Conservation (phyloP, 2,797 vertebrate genomes). For the Distichodus sexfasciatus region DNA sequence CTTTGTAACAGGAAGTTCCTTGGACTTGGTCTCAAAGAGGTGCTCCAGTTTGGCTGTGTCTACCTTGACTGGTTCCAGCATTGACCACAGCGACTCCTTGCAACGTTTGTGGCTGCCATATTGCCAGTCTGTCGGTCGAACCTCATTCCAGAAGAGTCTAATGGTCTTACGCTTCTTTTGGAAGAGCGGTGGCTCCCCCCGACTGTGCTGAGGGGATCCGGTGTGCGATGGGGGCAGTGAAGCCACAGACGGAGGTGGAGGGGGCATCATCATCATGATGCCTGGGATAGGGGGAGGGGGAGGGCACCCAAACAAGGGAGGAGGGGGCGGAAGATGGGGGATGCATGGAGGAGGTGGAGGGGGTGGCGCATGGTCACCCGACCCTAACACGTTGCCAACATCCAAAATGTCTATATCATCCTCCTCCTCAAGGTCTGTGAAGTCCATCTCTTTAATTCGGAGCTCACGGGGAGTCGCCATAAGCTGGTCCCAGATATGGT, state of each 20-base stretch:
- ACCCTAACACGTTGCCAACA: slow-evolving; percentile 74
- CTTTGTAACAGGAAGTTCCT: slow-evolving; percentile 95
- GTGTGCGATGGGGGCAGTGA: slow-evolving; percentile 78
- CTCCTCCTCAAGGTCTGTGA: slow-evolving; percentile 92
- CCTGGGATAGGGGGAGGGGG: slow-evolving; percentile 83
- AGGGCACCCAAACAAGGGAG: slow-evolving; percentile 80
- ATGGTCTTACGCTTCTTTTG: slow-evolving; percentile 99
- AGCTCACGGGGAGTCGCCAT: slow-evolving; percentile 91
- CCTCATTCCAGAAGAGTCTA: slow-evolving; percentile 96
- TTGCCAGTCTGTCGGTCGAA: slow-evolving; percentile 91
- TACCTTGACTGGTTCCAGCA: slow-evolving; percentile 93
- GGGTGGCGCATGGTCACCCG: slow-evolving; percentile 76
- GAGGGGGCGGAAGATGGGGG: slow-evolving; percentile 83
- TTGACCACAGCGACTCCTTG: slow-evolving; percentile 93
- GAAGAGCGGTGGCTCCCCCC: slow-evolving; percentile 85
- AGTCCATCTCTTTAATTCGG: slow-evolving; percentile 97
- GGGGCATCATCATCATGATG: slow-evolving; percentile 82
- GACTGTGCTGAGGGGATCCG: slow-evolving; percentile 82
- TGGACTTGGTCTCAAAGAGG: slow-evolving; percentile 97
- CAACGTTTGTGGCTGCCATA: slow-evolving; percentile 84
- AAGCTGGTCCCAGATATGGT: slow-evolving; percentile 97
- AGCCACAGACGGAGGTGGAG: slow-evolving; percentile 79
- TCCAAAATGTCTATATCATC: slow-evolving; percentile 91
- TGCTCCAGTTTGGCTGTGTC: slow-evolving; percentile 96
- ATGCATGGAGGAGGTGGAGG: slow-evolving; percentile 80